Percentiles rank a stretch among this genome's conserved stretches.
Evolutionary conservation across 2,888 invertebrate species (phyloP).

Genomic region (Synergus japonicus): DNA sequence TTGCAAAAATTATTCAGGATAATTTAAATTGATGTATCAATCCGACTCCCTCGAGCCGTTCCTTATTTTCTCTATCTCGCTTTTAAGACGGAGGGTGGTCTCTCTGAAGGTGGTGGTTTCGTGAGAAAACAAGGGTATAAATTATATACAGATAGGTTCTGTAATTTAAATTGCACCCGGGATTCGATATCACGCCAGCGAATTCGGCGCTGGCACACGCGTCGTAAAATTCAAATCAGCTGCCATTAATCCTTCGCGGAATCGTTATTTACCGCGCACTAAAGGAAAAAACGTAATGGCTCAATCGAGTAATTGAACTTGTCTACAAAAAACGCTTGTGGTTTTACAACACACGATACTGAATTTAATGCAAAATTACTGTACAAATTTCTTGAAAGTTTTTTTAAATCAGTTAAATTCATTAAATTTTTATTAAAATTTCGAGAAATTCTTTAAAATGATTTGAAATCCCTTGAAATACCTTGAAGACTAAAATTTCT

Average conservation of each 20-base stretch:
- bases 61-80: constrained; percentile 37
- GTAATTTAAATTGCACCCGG: constrained; percentile 72
- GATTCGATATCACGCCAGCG: constrained; percentile 64
- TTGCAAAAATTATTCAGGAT: constrained; percentile 75
- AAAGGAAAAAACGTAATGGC: constrained; percentile 45
- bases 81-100: constrained; percentile 55
- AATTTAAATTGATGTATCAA: constrained; percentile 76
- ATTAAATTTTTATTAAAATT: too few relatives aligned
- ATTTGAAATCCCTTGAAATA: too few relatives aligned
- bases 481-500: too few relatives aligned
- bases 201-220: constrained; percentile 57
- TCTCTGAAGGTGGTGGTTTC: constrained; percentile 50
- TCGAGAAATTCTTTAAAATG: too few relatives aligned
- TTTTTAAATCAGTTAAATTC: too few relatives aligned
- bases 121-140: constrained; percentile 74
- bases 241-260: constrained; percentile 59
- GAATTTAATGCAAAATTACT: too few relatives aligned
- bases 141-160: constrained; percentile 74
- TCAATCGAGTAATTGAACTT: constrained; percentile 33
- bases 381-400: too few relatives aligned
- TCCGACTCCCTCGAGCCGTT: constrained; percentile 48
- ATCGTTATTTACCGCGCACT: constrained; percentile 44
- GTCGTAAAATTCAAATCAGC: constrained; percentile 74
- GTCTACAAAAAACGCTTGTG: too few relatives aligned
- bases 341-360: too few relatives aligned